Evolutionary conservation across 2,888 invertebrate species (phyloP).

Genomic region (Hybos culiciformis): DNA sequence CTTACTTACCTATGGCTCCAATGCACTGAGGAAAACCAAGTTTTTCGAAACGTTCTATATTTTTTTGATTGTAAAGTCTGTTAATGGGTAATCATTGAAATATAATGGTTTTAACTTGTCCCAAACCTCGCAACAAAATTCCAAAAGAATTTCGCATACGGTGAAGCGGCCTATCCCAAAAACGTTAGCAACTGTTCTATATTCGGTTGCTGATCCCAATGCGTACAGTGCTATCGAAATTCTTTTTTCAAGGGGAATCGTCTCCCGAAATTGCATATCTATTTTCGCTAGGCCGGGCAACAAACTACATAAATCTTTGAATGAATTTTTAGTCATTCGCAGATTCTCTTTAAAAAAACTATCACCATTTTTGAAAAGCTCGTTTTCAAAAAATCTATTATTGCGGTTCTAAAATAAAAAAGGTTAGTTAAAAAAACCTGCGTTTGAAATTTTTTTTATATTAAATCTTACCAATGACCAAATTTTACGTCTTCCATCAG

Average conservation of each 20-base stretch:
- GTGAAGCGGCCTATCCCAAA: slow-evolving; percentile 11
- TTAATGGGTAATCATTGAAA: neutral
- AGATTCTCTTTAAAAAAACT: too few species aligned
- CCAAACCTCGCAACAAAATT: neutral
- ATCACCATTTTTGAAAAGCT: too few species aligned
- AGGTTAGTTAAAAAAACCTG: too few species aligned
- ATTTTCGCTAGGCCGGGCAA: neutral
- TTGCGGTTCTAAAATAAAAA: too few species aligned
- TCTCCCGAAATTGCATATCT: neutral
- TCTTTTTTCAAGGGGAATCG: slow-evolving; percentile 3
- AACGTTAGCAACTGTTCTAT: slow-evolving; percentile 2
- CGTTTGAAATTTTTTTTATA: too few species aligned
- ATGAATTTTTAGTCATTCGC: too few species aligned
- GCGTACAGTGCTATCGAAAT: slow-evolving; percentile 6
- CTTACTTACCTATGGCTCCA: too few species aligned
- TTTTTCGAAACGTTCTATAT: neutral
- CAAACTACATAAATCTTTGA: too few species aligned
- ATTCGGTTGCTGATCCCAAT: slow-evolving; percentile 4
- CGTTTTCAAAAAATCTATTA: too few species aligned
- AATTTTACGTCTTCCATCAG: too few species aligned
- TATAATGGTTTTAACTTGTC: neutral
- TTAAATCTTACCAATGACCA: too few species aligned
- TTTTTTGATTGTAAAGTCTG: neutral
- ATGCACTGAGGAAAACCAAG: slow-evolving; percentile 4
- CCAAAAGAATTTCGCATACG: slow-evolving; percentile 7